Conservation (phyloP, 2,113 vertebrate genomes). For the Sinocyclocheilus grahami region DNA sequence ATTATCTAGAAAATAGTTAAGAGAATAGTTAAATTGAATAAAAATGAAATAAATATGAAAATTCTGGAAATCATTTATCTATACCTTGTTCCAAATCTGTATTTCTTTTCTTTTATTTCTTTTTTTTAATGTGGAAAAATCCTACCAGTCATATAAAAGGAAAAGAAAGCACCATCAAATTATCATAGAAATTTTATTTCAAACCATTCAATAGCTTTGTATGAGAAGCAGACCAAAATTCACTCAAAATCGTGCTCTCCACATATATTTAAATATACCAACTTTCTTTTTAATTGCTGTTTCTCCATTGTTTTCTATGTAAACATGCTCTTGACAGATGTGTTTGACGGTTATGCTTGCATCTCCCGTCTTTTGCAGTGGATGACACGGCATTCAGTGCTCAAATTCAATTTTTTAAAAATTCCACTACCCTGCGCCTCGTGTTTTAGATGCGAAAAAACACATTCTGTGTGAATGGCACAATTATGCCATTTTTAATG, state of each 20-base stretch:
- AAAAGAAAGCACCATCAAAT: too few relatives aligned
- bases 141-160: neutral
- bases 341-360: neutral
- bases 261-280: neutral
- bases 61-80: neutral
- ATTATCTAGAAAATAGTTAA: neutral
- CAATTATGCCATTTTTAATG: neutral
- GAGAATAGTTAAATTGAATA: neutral
- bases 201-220: too few relatives aligned
- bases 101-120: neutral
- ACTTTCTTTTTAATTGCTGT: neutral
- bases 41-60: neutral
- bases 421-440: neutral
- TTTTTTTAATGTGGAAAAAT: too few relatives aligned
- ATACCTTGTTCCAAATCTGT: neutral
- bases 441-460: neutral
- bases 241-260: neutral
- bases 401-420: neutral
- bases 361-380: neutral
- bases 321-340: neutral
- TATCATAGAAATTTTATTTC: too few relatives aligned
- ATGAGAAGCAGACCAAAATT: neutral
- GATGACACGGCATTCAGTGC: neutral
- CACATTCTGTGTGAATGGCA: neutral
- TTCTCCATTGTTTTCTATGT: neutral